Base-by-base conservation (phyloP, 1,140 invertebrate genomes). In the Triops cancriformis region DNA sequence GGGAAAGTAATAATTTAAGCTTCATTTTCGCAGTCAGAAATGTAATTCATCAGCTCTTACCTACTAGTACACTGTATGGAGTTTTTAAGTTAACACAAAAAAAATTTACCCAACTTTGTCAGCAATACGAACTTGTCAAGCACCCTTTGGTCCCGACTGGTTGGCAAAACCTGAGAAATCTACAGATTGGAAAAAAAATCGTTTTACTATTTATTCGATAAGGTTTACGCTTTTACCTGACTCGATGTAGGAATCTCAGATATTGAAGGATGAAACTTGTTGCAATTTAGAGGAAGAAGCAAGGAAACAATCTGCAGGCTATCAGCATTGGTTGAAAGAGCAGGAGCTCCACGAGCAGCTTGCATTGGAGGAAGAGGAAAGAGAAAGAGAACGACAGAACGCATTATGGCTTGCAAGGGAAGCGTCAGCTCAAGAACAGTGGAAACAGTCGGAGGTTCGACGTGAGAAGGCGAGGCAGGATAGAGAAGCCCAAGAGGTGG, bases 361-460 rank as follows among this genome's bases (percentile, higher is more conserved):
- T 41, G 74, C 74, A 9, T 4, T 31, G 26, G 74, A 76, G 42
- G 74, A 64, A 23, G 28, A 31, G 10, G 27, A 76, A n/a, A 41
- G 18, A 27, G 74, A 76, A 43, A 12, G 11, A 11, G 0, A 76
- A 42, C 37, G 74, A 45, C 74, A 76, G 23, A 31, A 76, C 31
- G 37, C 6, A 14, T 26, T 76, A 45, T 76, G 74, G 74, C 26
- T 76, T 4, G 28, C n/a, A 43, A 31, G 74, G 26, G 74, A 76
- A 76, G 26, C 26, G 6, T 31, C 2, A 42, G 74, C 74, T 41
- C 74, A 76, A 43, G 74, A 76, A 18, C 23, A 27, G 10, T 76
- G 74, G 74, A 45, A 41, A 31, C 37, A 43, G 37, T 14, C 23
- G 1, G 14, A 76, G 41, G 1, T 9, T 27, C 37, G 26, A 12